These are phyloP conservation scores for Mungos mungo DNA, from an alignment of 2,113 vertebrate species.

Conservation along the genomic window DNA sequence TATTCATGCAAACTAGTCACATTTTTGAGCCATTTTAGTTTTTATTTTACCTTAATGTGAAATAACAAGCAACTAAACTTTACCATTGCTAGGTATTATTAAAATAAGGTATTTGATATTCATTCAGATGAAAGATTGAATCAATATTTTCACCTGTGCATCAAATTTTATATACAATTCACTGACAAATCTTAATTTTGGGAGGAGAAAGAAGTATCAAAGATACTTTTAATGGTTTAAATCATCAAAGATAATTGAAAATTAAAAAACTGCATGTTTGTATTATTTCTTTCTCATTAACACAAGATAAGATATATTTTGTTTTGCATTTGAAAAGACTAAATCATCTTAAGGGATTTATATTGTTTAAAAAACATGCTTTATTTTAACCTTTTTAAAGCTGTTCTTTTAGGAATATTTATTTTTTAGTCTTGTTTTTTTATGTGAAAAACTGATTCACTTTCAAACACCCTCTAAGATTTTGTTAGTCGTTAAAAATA, in stretches of 20 bases:
- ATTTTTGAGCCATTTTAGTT: slow-evolving; percentile 27
- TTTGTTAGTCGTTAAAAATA: slow-evolving; percentile 60
- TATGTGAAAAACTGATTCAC: not conserved
- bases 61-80: slow-evolving; percentile 29
- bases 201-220: not conserved
- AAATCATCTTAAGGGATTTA: not conserved
- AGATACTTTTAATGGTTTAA: not conserved
- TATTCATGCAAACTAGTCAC: slow-evolving; percentile 45
- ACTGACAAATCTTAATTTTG: not conserved
- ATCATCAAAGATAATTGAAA: not conserved
- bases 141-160: slow-evolving; percentile 49
- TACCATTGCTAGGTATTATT: slow-evolving; percentile 7
- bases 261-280: not conserved
- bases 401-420: slow-evolving; percentile 32
- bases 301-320: not conserved
- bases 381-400: not conserved
- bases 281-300: slow-evolving; percentile 45
- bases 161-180: slow-evolving; percentile 47
- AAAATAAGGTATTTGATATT: not conserved
- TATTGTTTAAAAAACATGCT: not conserved
- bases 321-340: slow-evolving; percentile 33
- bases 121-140: slow-evolving; percentile 30
- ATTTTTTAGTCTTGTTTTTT: not conserved
- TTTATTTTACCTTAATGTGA: not conserved
- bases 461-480: not conserved